A percentile compares a stretch with the other conserved stretches of the same genome.
Conservation (phyloP, 2,888 invertebrate species). For the Abrostola tripartita region DNA sequence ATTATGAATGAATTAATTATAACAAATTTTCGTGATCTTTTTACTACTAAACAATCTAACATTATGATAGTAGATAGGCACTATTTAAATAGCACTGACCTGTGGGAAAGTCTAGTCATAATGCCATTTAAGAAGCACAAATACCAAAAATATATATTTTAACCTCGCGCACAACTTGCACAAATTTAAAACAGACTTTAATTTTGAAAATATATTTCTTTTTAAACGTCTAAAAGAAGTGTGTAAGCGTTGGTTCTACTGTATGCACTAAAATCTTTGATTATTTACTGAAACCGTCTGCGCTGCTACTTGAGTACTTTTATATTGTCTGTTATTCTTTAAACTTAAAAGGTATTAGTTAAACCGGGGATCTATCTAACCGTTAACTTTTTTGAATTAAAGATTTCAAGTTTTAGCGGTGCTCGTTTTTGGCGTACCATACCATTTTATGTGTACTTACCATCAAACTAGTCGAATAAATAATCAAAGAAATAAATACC, state of each 20-base stretch:
- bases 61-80: neutral
- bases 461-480: neutral
- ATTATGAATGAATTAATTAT: too few species aligned
- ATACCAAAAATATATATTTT: slow-evolving; percentile 38
- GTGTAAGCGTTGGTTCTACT: slow-evolving; percentile 6
- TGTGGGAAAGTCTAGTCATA: slow-evolving; percentile 71
- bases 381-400: too few species aligned
- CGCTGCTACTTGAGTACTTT: too few species aligned
- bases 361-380: too few species aligned
- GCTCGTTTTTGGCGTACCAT: too few species aligned
- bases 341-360: too few species aligned
- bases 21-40: too few species aligned
- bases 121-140: slow-evolving; percentile 63
- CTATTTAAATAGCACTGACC: slow-evolving; percentile 39
- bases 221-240: slow-evolving; percentile 47
- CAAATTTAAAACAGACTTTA: slow-evolving; percentile 37
- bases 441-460: too few species aligned
- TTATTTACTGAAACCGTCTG: neutral
- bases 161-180: slow-evolving; percentile 54
- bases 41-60: too few species aligned
- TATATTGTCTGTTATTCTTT: too few species aligned
- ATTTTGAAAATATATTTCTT: slow-evolving; percentile 26
- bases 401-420: too few species aligned
- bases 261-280: neutral
- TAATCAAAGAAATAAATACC: neutral